phyloP scores from a whole-genome alignment of 2,888 invertebrate species.

The Callinectes sapidus region DNA sequence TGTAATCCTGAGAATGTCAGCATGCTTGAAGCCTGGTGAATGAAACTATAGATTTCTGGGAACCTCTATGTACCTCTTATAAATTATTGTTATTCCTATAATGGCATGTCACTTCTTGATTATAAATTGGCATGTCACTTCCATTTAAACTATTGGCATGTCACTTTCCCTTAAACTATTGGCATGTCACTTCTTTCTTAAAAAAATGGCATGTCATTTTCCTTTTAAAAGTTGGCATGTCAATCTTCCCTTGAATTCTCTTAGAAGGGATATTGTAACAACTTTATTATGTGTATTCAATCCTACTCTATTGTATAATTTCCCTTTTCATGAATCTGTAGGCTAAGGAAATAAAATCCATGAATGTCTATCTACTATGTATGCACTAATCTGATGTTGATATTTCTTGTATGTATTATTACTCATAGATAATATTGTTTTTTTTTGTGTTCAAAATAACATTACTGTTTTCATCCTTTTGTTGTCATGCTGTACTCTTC shows the following conservation, averaged over 20 bases:
- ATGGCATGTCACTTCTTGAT: background rate
- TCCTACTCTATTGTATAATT: background rate
- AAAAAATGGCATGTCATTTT: background rate
- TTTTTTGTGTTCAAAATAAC: background rate
- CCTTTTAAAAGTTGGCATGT: background rate
- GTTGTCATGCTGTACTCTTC: background rate
- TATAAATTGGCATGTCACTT: background rate
- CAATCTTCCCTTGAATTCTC: background rate
- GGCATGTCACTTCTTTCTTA: background rate
- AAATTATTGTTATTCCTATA: background rate
- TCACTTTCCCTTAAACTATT: background rate
- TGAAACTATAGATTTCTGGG: slow-evolving; percentile 3
- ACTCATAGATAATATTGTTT: background rate
- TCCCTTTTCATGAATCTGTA: background rate
- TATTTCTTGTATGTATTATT: background rate
- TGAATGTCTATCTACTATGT: background rate
- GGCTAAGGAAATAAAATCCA: background rate
- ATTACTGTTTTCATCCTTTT: background rate
- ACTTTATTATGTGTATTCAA: background rate
- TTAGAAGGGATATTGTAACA: background rate
- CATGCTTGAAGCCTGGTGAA: background rate
- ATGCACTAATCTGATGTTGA: slow-evolving; percentile 17
- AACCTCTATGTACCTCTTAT: background rate
- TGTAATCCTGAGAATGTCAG: slow-evolving; percentile 14
- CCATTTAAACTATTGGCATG: background rate